A percentile compares a stretch with the other conserved stretches of the same genome.
These are phyloP conservation scores for Daktulosphaira vitifoliae DNA, from an alignment of 1,140 invertebrate species.

Conservation along the genomic window DNA sequence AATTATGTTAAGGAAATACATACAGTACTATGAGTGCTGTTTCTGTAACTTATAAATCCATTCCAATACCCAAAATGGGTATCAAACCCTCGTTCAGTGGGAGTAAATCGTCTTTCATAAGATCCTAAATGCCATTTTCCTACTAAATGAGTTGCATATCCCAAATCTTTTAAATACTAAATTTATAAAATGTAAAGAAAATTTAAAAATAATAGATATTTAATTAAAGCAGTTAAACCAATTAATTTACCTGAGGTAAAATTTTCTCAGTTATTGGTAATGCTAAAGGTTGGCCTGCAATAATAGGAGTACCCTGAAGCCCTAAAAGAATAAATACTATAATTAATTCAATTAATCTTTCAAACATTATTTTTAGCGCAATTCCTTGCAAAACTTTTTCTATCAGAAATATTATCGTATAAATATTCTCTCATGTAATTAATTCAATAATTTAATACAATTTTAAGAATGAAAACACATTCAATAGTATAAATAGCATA, in stretches of 20 bases:
- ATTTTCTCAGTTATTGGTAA: slow-evolving; percentile 51
- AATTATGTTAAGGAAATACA: slow-evolving; percentile 15
- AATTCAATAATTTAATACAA: too few relatives aligned
- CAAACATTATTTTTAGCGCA: too few relatives aligned
- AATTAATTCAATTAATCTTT: too few relatives aligned
- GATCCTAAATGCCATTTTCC: slow-evolving; percentile 66
- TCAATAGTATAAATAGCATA: too few relatives aligned
- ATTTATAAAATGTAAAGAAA: background rate
- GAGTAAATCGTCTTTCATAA: slow-evolving; percentile 52
- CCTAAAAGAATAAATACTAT: too few relatives aligned
- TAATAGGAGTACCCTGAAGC: slow-evolving; percentile 54
- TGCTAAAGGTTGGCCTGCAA: slow-evolving; percentile 47
- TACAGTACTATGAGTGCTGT: slow-evolving; percentile 45
- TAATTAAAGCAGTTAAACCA: background rate
- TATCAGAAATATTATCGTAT: too few relatives aligned
- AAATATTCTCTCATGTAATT: too few relatives aligned
- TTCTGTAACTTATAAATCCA: slow-evolving; percentile 55
- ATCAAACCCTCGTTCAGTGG: slow-evolving; percentile 56
- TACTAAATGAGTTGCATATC: slow-evolving; percentile 57
- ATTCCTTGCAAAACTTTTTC: too few relatives aligned
- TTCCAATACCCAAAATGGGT: slow-evolving; percentile 56
- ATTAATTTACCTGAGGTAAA: slow-evolving; percentile 46
- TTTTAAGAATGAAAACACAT: too few relatives aligned
- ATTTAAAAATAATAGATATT: background rate
- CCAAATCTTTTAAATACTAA: slow-evolving; percentile 50